Percentiles rank a stretch among this genome's conserved stretches.
phyloP scores from a whole-genome alignment of 2,113 vertebrate genomes.

The Chauna torquata region DNA sequence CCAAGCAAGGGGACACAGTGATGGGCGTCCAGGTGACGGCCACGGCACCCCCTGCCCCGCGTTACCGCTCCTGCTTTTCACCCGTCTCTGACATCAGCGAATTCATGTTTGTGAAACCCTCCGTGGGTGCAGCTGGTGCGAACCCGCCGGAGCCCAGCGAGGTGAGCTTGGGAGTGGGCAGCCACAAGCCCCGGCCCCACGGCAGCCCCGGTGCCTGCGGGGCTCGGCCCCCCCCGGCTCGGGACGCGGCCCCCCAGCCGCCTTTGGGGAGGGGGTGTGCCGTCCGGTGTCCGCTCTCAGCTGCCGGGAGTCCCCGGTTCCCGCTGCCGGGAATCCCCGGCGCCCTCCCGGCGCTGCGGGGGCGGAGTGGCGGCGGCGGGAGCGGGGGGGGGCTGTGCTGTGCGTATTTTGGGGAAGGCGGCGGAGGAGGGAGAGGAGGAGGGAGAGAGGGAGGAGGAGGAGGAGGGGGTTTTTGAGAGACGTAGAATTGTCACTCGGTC shows the following conservation, averaged over 20 bases:
- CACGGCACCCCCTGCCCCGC: conserved; percentile 77
- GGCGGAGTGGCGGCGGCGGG: not conserved
- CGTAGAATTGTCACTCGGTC: conserved; percentile 58
- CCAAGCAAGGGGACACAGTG: conserved; percentile 71
- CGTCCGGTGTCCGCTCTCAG: not conserved
- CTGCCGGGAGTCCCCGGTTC: not conserved
- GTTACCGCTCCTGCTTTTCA: conserved; percentile 84
- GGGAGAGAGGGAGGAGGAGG: not conserved
- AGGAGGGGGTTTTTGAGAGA: conserved; percentile 27
- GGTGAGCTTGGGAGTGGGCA: conserved; percentile 63
- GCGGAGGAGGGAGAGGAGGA: not conserved
- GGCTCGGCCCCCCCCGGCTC: not conserved
- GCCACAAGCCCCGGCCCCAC: not conserved
- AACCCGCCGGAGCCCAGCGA: conserved; percentile 38
- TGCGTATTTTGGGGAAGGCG: conserved; percentile 41
- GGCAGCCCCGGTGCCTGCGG: not conserved
- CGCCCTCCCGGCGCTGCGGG: not conserved
- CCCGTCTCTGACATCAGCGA: conserved; percentile 86
- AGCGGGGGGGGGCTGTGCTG: not conserved
- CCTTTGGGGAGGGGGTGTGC: not conserved
- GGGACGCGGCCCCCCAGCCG: not conserved
- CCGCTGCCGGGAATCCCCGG: conserved; percentile 7
- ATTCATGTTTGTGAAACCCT: conserved; percentile 83
- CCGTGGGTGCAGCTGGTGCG: conserved; percentile 10
- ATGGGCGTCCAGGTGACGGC: conserved; percentile 73